A percentile compares a stretch with the other conserved stretches of the same genome.
phyloP scores from a whole-genome alignment of 2,113 vertebrate genomes.

The Leptobrachium leishanense region DNA sequence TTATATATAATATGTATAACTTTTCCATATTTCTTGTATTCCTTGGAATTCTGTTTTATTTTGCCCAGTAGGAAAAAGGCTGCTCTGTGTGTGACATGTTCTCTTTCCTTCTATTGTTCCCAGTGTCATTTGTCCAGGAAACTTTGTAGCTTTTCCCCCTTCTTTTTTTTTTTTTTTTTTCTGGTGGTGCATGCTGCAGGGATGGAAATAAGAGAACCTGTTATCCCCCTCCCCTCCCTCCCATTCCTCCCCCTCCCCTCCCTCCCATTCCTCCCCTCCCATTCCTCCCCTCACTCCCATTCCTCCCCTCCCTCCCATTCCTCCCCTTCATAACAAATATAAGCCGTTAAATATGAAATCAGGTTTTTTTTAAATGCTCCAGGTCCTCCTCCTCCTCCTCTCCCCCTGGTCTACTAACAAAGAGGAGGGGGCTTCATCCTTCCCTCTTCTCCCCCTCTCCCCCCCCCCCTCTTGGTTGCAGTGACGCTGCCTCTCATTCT shows the following conservation, averaged over 20 bases:
- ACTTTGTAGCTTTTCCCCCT: slow-evolving; percentile 8
- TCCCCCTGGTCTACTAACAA: slow-evolving; percentile 6
- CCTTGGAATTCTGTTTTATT: not conserved
- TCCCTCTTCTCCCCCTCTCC: too few species aligned
- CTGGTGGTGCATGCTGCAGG: slow-evolving; percentile 2
- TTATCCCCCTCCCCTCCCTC: not conserved
- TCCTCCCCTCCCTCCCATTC: too few species aligned
- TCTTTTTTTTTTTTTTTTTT: slow-evolving; percentile 23
- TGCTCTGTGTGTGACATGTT: not conserved
- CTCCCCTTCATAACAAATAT: not conserved
- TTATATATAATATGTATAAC: too few species aligned
- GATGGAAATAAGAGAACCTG: slow-evolving; percentile 30
- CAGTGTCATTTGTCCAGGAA: slow-evolving; percentile 36
- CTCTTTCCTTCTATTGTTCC: slow-evolving; percentile 40
- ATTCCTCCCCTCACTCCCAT: too few species aligned
- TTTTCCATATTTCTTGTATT: too few species aligned
- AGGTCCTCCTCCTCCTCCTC: not conserved
- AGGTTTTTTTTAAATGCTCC: slow-evolving; percentile 15
- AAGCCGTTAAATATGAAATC: slow-evolving; percentile 25
- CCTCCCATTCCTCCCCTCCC: too few species aligned
- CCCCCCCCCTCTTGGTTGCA: too few species aligned
- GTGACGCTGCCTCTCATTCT: too few species aligned
- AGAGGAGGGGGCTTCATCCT: not conserved
- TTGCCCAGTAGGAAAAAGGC: not conserved
- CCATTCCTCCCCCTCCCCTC: too few species aligned